phyloP scores from a whole-genome alignment of 2,113 vertebrate genomes.

The Plecturocebus donacophilus region DNA sequence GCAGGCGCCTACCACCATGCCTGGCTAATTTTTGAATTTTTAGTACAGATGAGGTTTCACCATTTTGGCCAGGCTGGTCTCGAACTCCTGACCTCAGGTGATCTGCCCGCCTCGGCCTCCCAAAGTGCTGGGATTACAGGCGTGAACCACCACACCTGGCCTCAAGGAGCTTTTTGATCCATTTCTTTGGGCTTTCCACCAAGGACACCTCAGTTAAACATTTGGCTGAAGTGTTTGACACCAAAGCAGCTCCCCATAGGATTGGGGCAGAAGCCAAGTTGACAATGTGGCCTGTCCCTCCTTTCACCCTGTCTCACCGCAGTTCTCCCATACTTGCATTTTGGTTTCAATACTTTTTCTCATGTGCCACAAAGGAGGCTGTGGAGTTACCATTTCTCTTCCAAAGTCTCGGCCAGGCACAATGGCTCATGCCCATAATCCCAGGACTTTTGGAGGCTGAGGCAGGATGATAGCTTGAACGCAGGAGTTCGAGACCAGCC shows the following conservation, averaged over 20 bases:
- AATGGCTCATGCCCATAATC: no score
- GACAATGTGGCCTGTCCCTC: background rate
- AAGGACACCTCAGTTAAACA: background rate
- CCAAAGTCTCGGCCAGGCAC: background rate
- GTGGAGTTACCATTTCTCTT: background rate
- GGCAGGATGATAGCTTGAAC: no score
- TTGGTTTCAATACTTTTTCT: background rate
- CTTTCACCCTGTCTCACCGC: background rate
- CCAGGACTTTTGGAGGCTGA: no score
- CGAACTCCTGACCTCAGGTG: no score
- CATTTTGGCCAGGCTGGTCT: no score
- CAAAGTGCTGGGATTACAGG: no score
- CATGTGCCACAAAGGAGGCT: background rate
- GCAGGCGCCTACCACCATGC: no score
- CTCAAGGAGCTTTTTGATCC: background rate
- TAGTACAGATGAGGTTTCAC: no score
- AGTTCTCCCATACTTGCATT: background rate
- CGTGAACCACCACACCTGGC: no score
- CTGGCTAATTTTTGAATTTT: no score
- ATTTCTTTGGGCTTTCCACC: constrained; percentile 1
- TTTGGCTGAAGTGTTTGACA: background rate
- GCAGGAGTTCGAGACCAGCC: no score
- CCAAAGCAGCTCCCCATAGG: background rate
- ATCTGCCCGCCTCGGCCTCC: no score
- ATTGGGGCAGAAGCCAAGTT: background rate